Evolutionary conservation across 2,888 invertebrate genomes (phyloP).

Genomic region (Criorhina ranunculi): DNA sequence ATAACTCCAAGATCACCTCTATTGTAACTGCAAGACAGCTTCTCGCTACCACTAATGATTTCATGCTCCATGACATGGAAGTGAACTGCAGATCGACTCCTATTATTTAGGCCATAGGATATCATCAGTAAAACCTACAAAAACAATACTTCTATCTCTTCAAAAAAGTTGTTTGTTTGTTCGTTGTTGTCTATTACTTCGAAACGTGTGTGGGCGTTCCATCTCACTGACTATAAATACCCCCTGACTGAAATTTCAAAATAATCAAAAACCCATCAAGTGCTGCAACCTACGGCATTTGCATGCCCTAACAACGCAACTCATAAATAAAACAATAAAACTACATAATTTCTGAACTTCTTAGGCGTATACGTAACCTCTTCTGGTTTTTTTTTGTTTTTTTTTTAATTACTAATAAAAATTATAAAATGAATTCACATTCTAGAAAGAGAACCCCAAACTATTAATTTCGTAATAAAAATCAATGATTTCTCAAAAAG

Average conservation of each 20-base stretch:
- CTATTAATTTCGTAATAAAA: constrained; percentile 24
- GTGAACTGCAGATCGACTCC: no score
- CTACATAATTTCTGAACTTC: constrained; percentile 1
- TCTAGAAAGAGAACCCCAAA: constrained; percentile 19
- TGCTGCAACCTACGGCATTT: not conserved
- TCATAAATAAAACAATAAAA: constrained; percentile 19
- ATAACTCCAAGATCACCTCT: no score
- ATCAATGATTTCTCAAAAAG: not conserved
- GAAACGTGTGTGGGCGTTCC: no score
- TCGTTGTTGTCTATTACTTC: no score
- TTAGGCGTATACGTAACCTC: constrained; percentile 58
- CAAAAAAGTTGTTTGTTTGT: no score
- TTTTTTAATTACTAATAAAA: constrained; percentile 36
- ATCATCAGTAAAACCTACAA: no score
- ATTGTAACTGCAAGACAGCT: no score
- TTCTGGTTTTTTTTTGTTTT: not conserved
- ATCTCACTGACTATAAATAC: no score
- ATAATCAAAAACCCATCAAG: constrained; percentile 9
- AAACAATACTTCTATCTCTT: no score
- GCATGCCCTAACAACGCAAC: constrained; percentile 1
- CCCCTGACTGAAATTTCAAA: not conserved
- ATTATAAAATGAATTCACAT: constrained; percentile 6
- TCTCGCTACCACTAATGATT: no score
- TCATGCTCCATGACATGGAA: no score
- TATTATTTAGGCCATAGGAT: no score